Conservation (phyloP, 2,113 vertebrate genomes). For the Phaethon lepturus region DNA sequence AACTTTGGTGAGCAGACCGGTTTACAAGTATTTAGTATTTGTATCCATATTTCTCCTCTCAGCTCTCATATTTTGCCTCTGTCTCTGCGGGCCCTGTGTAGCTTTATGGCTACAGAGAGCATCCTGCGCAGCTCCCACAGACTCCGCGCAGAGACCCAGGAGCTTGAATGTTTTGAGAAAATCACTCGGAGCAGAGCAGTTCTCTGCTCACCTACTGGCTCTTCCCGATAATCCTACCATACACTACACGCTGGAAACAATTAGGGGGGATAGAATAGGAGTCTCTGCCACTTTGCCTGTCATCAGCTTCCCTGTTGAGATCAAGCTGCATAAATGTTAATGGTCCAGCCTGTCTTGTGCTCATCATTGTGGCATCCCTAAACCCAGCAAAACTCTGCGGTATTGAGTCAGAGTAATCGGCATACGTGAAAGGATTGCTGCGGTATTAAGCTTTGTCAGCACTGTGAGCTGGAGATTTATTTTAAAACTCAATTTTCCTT, state of each 20-base stretch:
- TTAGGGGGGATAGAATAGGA: background rate
- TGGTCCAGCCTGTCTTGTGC: rapidly evolving
- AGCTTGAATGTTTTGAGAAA: background rate
- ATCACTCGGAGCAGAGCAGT: background rate
- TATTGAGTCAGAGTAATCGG: background rate
- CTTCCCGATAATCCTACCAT: background rate
- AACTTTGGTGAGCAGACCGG: rapidly evolving
- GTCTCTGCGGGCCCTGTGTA: background rate
- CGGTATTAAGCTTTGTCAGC: background rate
- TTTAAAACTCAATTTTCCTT: background rate
- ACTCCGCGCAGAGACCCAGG: background rate
- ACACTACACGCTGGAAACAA: background rate
- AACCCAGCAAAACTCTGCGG: background rate
- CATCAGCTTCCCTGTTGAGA: background rate
- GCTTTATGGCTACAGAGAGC: background rate
- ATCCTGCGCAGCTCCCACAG: background rate
- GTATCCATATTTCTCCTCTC: background rate
- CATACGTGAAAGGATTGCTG: rapidly evolving
- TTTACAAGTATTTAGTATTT: background rate
- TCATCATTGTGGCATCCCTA: background rate
- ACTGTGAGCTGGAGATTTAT: background rate
- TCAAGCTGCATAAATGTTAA: constrained; percentile 24
- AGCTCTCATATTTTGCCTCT: background rate
- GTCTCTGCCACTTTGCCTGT: background rate
- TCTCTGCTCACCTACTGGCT: background rate